phyloP scores from a whole-genome alignment of 2,113 vertebrate genomes.

The Podilymbus podiceps region DNA sequence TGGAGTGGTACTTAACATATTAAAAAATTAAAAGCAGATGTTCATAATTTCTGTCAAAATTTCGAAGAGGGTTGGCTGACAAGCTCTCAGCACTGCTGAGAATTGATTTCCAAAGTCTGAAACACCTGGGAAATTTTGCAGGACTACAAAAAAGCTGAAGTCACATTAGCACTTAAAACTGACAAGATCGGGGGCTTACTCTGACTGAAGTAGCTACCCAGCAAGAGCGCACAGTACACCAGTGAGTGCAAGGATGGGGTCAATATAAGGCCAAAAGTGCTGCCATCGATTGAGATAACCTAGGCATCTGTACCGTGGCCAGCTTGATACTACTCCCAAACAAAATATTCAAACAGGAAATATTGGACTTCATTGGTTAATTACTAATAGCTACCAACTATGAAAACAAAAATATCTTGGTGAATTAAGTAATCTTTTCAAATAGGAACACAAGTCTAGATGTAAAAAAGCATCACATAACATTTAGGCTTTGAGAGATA shows the following conservation, averaged over 20 bases:
- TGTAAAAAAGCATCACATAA: not conserved
- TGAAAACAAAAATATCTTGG: not conserved
- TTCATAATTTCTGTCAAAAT: constrained; percentile 12
- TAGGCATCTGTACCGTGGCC: not conserved
- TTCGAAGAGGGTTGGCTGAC: constrained; percentile 19
- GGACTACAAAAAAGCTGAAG: not conserved
- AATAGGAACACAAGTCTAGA: not conserved
- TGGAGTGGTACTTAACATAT: constrained; percentile 60
- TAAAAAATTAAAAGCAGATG: constrained; percentile 41
- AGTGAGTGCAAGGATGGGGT: not conserved
- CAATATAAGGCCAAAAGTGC: not conserved
- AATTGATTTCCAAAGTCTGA: constrained; percentile 1
- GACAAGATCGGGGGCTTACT: not conserved
- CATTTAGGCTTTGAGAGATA: not conserved
- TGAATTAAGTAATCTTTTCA: not conserved
- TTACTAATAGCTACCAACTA: not conserved
- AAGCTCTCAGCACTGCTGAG: constrained; percentile 1
- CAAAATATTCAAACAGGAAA: not conserved
- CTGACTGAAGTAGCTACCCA: not conserved
- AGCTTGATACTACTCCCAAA: not conserved
- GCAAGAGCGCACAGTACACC: not conserved
- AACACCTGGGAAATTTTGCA: constrained; percentile 7
- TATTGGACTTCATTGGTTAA: not conserved
- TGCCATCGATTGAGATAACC: not conserved
- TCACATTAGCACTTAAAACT: not conserved